phyloP scores from a whole-genome alignment of 2,113 vertebrate genomes.

The Chaetops frenatus region DNA sequence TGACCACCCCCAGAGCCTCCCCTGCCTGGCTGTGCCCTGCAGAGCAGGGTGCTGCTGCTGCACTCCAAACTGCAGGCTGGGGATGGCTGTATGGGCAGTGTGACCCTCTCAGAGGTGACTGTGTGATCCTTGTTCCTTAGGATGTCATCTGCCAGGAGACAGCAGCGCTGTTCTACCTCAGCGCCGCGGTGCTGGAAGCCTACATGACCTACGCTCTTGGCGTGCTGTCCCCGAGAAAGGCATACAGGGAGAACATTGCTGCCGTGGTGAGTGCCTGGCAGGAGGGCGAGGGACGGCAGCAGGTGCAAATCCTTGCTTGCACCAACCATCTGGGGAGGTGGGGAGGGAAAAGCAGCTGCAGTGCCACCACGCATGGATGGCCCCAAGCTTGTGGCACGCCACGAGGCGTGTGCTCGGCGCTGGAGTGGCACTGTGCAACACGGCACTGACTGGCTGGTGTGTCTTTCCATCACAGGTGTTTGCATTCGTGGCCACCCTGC shows the following conservation, averaged over 20 bases:
- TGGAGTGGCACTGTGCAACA: neutral
- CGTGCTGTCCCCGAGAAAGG: rapidly evolving
- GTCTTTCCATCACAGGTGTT: conserved; percentile 73
- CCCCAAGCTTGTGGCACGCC: neutral
- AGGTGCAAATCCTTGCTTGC: neutral
- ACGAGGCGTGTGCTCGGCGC: neutral
- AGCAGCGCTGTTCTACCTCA: conserved; percentile 78
- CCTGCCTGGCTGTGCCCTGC: neutral
- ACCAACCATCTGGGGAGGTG: neutral
- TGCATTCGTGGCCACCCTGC: conserved; percentile 71
- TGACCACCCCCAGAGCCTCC: too few relatives aligned
- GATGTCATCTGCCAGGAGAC: conserved; percentile 72
- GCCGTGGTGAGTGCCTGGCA: conserved; percentile 72
- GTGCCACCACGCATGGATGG: rapidly evolving
- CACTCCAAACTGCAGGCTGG: neutral
- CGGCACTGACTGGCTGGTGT: neutral
- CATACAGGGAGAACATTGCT: conserved; percentile 64
- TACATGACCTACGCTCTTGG: rapidly evolving
- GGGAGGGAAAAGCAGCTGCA: neutral
- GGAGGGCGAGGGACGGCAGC: neutral
- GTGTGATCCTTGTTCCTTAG: conserved; percentile 31
- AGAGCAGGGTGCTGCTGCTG: neutral
- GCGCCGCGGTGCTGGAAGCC: conserved; percentile 72
- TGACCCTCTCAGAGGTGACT: neutral
- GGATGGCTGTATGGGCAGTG: neutral